Evolutionary conservation across 2,797 vertebrate species (phyloP), one percentile per base, ranked within the genome.

Genomic region (Setipinna tenuifilis): DNA sequence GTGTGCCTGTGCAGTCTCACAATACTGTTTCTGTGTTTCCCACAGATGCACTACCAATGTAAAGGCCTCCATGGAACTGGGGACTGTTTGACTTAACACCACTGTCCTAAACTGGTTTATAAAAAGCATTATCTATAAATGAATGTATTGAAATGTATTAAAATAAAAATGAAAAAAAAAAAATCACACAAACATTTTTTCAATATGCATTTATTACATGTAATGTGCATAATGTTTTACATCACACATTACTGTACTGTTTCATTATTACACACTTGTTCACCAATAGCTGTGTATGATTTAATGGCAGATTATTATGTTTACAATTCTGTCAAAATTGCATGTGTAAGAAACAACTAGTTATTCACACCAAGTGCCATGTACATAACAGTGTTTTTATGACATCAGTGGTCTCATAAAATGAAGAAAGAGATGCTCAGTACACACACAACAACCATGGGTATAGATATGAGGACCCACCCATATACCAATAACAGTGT

Each of bases 61-160:
- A 2, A 41, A 2, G 35, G 25, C 28, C 65, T 86, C 75, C 84
- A 87, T 84, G 89, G 86, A 90, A 89, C 92, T 93, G 91, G 88
- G 92, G 87, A 88, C 86, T 84, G 86, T 92, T 89, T 91, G 92
- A 93, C 93, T 92, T 93, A 91, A 85, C 94, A 95, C 92, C 92
- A 93, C 92, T 93, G 92, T 94, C 92, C 88, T 91, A 91, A 90
- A 92, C 91, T 91, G 87, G 88, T 94, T 92, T 91, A 91, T 92
- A 87, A 90, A 91, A 91, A 90, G 35, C 5, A 41, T 41, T 41
- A 41, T 41, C 5, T 5, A 41, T 41, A 41, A 41, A 41, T 41
- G 2, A 41, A 41, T 41, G 35, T 41, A 41, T 41, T 41, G 2
- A 41, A 41, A 41, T 41, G 35, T 41, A 9, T 54, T 54, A 9